Conservation (phyloP, 2,888 invertebrate species). For the Leucophenga maculata region DNA sequence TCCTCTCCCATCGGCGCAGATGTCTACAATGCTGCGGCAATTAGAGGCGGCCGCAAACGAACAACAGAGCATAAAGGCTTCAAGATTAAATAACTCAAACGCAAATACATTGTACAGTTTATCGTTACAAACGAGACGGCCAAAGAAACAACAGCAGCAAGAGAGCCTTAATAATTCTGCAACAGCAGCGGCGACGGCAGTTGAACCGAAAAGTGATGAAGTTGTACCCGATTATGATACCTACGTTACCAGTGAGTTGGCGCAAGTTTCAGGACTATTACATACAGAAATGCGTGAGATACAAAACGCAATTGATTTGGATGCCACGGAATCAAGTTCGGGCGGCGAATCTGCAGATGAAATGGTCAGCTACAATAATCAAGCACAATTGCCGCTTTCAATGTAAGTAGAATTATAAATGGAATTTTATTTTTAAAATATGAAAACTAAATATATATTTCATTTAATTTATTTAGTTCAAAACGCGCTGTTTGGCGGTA, state of each 20-base stretch:
- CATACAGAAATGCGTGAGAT: slow-evolving; percentile 82
- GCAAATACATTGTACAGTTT: not conserved
- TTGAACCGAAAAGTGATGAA: slow-evolving; percentile 43
- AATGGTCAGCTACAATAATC: slow-evolving; percentile 84
- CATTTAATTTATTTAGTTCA: slow-evolving; percentile 76
- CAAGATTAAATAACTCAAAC: not conserved
- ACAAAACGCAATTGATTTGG: slow-evolving; percentile 87
- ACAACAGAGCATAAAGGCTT: slow-evolving; percentile 57
- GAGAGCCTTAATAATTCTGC: slow-evolving; percentile 18
- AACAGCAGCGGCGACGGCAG: slow-evolving; percentile 22
- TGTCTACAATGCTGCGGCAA: slow-evolving; percentile 74
- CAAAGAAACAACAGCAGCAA: slow-evolving; percentile 44
- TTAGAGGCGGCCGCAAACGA: slow-evolving; percentile 65
- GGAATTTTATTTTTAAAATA: not conserved
- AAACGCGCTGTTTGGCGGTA: slow-evolving; percentile 89
- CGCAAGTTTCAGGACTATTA: slow-evolving; percentile 82
- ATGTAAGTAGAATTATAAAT: slow-evolving; percentile 81
- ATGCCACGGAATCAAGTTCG: slow-evolving; percentile 94
- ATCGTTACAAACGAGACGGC: slow-evolving; percentile 24
- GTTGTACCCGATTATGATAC: slow-evolving; percentile 71
- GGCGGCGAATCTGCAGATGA: slow-evolving; percentile 96
- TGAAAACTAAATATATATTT: not conserved
- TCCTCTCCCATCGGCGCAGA: slow-evolving; percentile 73
- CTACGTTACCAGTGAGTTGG: slow-evolving; percentile 76
- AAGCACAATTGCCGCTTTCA: slow-evolving; percentile 82